phyloP scores from a whole-genome alignment of 2,888 invertebrate species.

The Proisotoma minuta region DNA sequence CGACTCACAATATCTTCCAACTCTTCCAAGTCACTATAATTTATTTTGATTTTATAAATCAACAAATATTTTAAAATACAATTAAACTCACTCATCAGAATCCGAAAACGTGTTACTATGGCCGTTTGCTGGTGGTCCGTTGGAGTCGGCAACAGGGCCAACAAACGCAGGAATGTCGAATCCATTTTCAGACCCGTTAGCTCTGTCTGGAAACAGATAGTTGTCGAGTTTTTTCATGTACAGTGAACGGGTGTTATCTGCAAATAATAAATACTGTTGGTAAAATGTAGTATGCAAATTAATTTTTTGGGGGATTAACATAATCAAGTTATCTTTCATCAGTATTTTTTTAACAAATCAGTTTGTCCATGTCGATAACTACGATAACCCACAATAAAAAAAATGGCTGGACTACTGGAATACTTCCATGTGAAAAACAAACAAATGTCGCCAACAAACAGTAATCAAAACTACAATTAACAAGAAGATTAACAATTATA shows the following conservation, averaged over 20 bases:
- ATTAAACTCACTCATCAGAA: background rate
- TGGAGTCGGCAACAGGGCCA: background rate
- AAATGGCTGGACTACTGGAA: no score
- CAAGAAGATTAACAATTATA: no score
- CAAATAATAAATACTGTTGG: background rate
- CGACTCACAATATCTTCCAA: background rate
- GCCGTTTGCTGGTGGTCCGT: conserved; percentile 26
- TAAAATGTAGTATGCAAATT: no score
- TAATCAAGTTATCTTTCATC: no score
- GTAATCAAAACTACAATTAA: no score
- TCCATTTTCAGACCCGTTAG: conserved; percentile 7
- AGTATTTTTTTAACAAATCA: no score
- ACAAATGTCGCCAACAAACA: no score
- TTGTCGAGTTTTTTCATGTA: conserved; percentile 27
- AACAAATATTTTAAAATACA: background rate
- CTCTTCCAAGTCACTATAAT: background rate
- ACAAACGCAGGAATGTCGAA: background rate
- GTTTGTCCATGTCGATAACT: no score
- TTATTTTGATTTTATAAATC: background rate
- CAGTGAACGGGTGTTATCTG: conserved; percentile 27
- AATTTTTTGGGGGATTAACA: no score
- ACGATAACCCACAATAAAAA: no score
- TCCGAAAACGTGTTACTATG: conserved; percentile 29
- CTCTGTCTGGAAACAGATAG: conserved; percentile 4
- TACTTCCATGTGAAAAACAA: no score